A percentile compares a stretch with the other conserved stretches of the same genome.
Evolutionary conservation across 2,888 invertebrate species (phyloP).

Genomic region (Oxytorus armatus): DNA sequence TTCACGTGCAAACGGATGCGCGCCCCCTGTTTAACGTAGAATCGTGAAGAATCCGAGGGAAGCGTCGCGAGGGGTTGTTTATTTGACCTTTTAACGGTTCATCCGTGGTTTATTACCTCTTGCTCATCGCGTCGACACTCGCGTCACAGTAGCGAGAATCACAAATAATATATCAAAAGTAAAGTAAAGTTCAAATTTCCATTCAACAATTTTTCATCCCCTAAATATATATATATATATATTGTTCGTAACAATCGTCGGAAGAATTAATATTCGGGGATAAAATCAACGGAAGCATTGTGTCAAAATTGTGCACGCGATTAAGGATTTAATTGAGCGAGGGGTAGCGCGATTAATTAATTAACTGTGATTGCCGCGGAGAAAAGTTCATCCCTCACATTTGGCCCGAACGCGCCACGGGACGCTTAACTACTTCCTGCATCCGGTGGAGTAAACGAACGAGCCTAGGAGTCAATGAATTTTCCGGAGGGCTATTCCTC

Average conservation of each 20-base stretch:
- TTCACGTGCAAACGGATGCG: background rate
- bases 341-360: conserved; percentile 38
- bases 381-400: conserved; percentile 20
- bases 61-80: conserved; percentile 70
- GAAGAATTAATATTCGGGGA: background rate
- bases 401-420: background rate
- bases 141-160: background rate
- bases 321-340: conserved; percentile 49
- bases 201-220: background rate
- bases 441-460: conserved; percentile 78
- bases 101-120: conserved; percentile 62
- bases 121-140: conserved; percentile 36
- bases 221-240: background rate
- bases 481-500: conserved; percentile 74
- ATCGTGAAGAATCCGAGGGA: conserved; percentile 61
- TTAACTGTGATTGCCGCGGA: conserved; percentile 35
- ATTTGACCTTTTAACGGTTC: conserved; percentile 73
- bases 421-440: conserved; percentile 54
- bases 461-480: conserved; percentile 80
- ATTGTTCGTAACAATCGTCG: background rate
- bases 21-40: conserved; percentile 4
- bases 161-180: background rate
- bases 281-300: conserved; percentile 6
- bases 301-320: conserved; percentile 29
- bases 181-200: background rate